Conservation (phyloP, 2,888 invertebrate species). For the Synanthedon formicaeformis region DNA sequence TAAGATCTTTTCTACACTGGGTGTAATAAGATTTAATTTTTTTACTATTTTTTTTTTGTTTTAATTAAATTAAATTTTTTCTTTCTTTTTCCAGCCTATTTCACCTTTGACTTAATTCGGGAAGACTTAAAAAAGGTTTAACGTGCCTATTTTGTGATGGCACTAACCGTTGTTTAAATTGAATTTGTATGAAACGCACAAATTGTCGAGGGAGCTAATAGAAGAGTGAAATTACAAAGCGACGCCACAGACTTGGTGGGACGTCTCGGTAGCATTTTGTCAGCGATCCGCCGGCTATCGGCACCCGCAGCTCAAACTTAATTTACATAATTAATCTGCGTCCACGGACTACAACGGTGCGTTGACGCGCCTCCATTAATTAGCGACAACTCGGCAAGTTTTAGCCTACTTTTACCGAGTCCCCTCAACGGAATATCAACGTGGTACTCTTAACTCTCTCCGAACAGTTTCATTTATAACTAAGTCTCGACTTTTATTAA, state of each 20-base stretch:
- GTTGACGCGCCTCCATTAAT: slow-evolving; percentile 34
- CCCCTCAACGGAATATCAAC: slow-evolving; percentile 1
- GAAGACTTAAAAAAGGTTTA: too few species aligned
- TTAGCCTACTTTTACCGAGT: slow-evolving; percentile 5
- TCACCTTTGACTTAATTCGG: too few species aligned
- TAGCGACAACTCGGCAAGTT: slow-evolving; percentile 21
- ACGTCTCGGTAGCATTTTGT: slow-evolving; percentile 27
- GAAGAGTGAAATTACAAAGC: not conserved
- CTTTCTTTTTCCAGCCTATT: too few species aligned
- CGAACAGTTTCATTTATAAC: not conserved
- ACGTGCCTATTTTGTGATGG: too few species aligned
- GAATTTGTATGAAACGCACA: not conserved
- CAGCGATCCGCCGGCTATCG: slow-evolving; percentile 34
- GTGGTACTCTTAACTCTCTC: not conserved
- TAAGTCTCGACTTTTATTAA: not conserved
- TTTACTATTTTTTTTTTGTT: too few species aligned
- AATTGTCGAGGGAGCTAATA: not conserved
- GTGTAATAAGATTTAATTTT: too few species aligned
- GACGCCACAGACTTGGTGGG: slow-evolving; percentile 6
- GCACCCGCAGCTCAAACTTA: slow-evolving; percentile 36
- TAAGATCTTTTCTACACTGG: too few species aligned
- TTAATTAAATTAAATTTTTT: too few species aligned
- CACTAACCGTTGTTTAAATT: too few species aligned
- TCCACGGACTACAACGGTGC: slow-evolving; percentile 19
- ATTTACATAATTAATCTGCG: slow-evolving; percentile 55